Evolutionary conservation across 2,113 vertebrate species (phyloP).

Genomic region (Rallus limicola): DNA sequence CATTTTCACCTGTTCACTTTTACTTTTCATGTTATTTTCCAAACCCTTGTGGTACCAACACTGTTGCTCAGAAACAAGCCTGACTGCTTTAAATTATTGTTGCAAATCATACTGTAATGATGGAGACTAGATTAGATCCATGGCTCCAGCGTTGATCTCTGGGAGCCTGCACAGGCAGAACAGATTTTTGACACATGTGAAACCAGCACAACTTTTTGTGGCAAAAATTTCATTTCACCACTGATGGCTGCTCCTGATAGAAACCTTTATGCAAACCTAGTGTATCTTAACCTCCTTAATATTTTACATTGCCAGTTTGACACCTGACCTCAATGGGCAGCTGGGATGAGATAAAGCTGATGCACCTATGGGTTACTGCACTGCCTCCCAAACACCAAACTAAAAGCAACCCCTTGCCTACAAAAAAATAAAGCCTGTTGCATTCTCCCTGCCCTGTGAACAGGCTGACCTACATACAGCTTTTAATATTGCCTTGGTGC

Average conservation of each 20-base stretch:
- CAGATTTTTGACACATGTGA: neutral
- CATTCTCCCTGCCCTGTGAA: neutral
- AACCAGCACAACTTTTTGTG: neutral
- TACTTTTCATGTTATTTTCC: neutral
- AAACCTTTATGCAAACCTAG: neutral
- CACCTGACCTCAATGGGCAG: slow-evolving; percentile 41
- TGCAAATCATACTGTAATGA: neutral
- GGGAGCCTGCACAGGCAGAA: neutral
- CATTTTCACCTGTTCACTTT: neutral
- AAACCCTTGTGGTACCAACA: neutral
- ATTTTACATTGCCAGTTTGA: neutral
- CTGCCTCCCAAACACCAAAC: neutral
- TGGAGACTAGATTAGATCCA: neutral
- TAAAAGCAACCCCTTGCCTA: neutral
- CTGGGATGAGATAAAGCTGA: neutral
- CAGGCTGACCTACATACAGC: neutral
- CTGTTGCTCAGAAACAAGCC: neutral
- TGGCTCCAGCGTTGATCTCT: neutral
- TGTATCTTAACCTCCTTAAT: too few species aligned
- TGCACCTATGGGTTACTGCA: neutral
- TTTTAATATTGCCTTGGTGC: neutral
- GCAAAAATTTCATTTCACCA: neutral
- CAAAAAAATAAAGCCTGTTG: neutral
- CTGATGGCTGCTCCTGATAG: neutral
- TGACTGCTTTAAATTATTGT: neutral